These are phyloP conservation scores for Mormyrops attenuatus DNA, from an alignment of 2,797 vertebrate genomes.

Conservation along the genomic window DNA sequence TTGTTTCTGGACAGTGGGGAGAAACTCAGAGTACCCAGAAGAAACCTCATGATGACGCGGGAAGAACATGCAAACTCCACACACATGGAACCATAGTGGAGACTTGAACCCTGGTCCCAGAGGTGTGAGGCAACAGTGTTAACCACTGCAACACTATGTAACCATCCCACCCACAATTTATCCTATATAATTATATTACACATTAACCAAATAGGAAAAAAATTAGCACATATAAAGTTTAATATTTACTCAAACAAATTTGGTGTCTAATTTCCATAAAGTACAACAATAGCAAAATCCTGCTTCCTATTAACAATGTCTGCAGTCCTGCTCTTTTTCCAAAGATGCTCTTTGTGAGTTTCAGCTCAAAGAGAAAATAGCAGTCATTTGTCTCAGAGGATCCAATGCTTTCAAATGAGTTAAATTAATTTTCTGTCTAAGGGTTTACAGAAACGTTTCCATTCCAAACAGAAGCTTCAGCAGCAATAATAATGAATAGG, in stretches of 20 bases:
- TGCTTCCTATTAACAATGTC: not conserved
- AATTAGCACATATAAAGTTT: not conserved
- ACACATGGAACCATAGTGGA: not conserved
- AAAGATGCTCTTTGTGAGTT: not conserved
- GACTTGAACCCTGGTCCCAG: not conserved
- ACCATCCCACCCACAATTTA: not conserved
- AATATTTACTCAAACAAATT: not conserved
- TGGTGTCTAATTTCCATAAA: not conserved
- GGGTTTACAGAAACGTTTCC: not conserved
- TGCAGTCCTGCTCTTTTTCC: not conserved
- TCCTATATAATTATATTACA: not conserved
- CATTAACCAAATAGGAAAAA: not conserved
- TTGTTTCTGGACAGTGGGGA: not conserved
- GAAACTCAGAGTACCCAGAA: not conserved
- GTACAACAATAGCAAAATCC: not conserved
- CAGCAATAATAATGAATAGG: not conserved
- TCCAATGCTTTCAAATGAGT: not conserved
- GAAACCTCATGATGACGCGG: not conserved
- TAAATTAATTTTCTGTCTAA: not conserved
- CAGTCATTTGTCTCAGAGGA: not conserved
- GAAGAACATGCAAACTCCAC: not conserved
- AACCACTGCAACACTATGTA: not conserved
- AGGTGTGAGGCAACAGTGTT: not conserved
- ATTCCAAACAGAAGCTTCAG: not conserved
- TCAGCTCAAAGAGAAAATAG: not conserved